Conservation (phyloP, 2,888 invertebrate species). For the Aleiodes leptofemur region DNA sequence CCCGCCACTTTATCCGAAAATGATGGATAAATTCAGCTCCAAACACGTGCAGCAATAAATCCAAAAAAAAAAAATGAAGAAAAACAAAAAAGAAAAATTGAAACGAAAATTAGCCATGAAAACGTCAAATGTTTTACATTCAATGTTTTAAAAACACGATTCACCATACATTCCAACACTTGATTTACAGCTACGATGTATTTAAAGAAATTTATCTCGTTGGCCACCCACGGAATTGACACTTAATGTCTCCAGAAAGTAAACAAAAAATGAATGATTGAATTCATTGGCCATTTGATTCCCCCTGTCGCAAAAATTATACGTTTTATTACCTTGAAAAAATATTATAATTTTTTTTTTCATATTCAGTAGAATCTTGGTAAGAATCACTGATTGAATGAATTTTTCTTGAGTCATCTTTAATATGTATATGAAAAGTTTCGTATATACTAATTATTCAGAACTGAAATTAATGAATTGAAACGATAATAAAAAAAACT, state of each 20-base stretch:
- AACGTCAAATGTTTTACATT: background rate
- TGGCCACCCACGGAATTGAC: constrained; percentile 55
- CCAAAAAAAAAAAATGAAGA: constrained; percentile 12
- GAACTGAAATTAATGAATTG: too few relatives aligned
- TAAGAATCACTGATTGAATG: too few relatives aligned
- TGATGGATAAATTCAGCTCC: background rate
- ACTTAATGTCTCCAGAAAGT: constrained; percentile 41
- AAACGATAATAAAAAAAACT: too few relatives aligned
- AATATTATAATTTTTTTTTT: too few relatives aligned
- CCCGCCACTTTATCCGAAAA: too few relatives aligned
- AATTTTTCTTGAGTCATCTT: too few relatives aligned
- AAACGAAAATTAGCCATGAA: background rate
- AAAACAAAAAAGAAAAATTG: constrained; percentile 25
- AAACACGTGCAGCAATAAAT: background rate
- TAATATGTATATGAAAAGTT: too few relatives aligned
- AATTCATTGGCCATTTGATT: too few relatives aligned
- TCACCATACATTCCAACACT: constrained; percentile 4
- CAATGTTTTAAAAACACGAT: constrained; percentile 4
- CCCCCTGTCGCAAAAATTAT: background rate
- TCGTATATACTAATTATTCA: too few relatives aligned
- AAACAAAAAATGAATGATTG: constrained; percentile 35
- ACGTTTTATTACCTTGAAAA: too few relatives aligned
- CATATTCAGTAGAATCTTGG: too few relatives aligned
- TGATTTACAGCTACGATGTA: constrained; percentile 50
- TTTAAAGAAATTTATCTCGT: constrained; percentile 52